Evolutionary conservation across 2,797 vertebrate species (phyloP), one percentile per base, ranked within the genome.

Genomic region (Meriones psammophilus): DNA sequence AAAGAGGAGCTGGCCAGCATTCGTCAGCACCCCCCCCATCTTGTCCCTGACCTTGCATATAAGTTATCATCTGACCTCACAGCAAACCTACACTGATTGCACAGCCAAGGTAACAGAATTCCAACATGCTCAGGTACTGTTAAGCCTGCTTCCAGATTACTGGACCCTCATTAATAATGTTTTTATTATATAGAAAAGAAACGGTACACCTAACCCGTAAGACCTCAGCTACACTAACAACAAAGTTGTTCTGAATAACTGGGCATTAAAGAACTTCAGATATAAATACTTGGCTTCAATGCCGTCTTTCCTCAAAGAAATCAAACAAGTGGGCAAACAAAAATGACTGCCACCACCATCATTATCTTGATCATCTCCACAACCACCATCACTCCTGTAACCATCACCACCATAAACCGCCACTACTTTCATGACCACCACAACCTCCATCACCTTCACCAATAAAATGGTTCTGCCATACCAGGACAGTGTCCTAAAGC

Each of bases 231-330:
- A 39, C 46, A 84, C 88, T 89, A 74, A 94, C 64, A 36, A 26
- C 60, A 42, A n/a, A 83, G 54, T 77, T 69, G 10, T 68, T 76
- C 58, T 50, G 15, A 73, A 64, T 64, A 68, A 39, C 14, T 92
- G 86, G 76, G 66, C 64, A 39, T 33, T 14, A 42, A 78, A 54
- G 33, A 26, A 76, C 88, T 60, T 94, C 62, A 26, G 71, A 12
- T 33, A 17, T 7, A 71, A 56, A 89, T 50, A 68, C 7, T 58
- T 28, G 30, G 28, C 3, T 30, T 77, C 39, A 6, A 17, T 39
- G 28, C 54, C 28, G 62, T 88, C 58, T 69, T 22, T 81, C 76
- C 36, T 68, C 28, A 94, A 86, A 88, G 91, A 94, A 91, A 24
- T 5, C 60, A 91, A 88, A 89, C 20, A 85, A 83, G 5, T 36